phyloP scores from a whole-genome alignment of 2,888 invertebrate species.

The Deilephila porcellus region DNA sequence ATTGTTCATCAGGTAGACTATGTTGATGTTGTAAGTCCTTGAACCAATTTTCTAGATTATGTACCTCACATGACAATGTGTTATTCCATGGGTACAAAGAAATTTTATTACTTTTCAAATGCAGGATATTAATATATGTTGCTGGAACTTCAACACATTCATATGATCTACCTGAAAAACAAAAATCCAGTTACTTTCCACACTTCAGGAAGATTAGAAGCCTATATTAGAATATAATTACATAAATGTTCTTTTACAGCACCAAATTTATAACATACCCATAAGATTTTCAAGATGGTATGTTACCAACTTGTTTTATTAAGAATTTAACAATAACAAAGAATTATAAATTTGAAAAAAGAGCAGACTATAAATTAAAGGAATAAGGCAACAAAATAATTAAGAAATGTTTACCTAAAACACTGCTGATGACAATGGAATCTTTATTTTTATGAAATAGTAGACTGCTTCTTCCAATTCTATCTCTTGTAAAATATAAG shows the following conservation, averaged over 20 bases:
- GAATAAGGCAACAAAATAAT: too few species aligned
- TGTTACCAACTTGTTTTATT: too few species aligned
- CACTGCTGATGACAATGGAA: conserved; percentile 80
- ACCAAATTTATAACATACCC: too few species aligned
- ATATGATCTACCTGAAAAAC: conserved; percentile 68
- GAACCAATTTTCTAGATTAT: conserved; percentile 59
- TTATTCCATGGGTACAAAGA: conserved; percentile 63
- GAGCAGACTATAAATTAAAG: too few species aligned
- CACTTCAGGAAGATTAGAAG: too few species aligned
- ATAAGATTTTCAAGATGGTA: too few species aligned
- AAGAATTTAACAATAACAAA: too few species aligned
- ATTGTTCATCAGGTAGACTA: conserved; percentile 68
- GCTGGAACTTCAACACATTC: conserved; percentile 87
- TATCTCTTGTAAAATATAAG: conserved; percentile 94
- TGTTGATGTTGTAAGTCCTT: conserved; percentile 60
- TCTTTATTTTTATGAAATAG: conserved; percentile 83
- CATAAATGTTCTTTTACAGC: too few species aligned
- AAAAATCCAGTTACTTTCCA: background rate
- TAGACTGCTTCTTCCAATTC: conserved; percentile 93
- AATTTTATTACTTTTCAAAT: conserved; percentile 65
- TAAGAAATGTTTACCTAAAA: conserved; percentile 66
- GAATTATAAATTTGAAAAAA: too few species aligned
- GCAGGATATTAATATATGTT: conserved; percentile 83
- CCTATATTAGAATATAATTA: too few species aligned
- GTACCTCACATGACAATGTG: conserved; percentile 44